phyloP scores from a whole-genome alignment of 2,113 vertebrate species.

The Leiothrix lutea region DNA sequence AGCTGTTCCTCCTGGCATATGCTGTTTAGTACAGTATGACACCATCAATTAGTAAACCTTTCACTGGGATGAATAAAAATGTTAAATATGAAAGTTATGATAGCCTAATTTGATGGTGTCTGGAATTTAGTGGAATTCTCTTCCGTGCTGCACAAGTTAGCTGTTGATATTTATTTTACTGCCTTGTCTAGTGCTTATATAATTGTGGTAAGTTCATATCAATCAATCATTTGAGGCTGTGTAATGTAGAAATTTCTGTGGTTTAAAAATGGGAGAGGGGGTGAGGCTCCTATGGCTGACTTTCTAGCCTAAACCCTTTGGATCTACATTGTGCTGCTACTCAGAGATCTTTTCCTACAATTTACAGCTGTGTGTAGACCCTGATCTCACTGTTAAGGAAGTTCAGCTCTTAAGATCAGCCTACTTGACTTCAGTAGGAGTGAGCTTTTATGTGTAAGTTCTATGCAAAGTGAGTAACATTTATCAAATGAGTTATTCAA shows the following conservation, averaged over 20 bases:
- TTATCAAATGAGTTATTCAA: background rate
- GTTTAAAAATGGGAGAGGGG: background rate
- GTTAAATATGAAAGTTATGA: background rate
- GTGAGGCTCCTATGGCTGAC: fast-evolving
- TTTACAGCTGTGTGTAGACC: background rate
- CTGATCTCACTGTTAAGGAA: background rate
- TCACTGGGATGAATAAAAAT: background rate
- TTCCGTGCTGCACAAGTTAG: background rate
- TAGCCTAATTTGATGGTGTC: background rate
- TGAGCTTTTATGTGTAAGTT: background rate
- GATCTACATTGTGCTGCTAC: background rate
- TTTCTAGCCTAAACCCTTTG: background rate
- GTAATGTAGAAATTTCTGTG: background rate
- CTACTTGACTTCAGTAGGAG: background rate
- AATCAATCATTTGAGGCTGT: background rate
- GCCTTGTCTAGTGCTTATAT: background rate
- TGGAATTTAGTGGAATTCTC: background rate
- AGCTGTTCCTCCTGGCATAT: background rate
- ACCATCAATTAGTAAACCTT: background rate
- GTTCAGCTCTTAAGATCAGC: background rate
- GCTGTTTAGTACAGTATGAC: background rate
- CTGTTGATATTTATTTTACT: background rate
- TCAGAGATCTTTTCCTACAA: background rate
- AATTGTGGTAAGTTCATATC: background rate
- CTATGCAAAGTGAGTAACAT: background rate